A percentile compares a stretch with the other conserved stretches of the same genome.
Conservation (phyloP, 2,888 invertebrate genomes). For the Watsonalla binaria region DNA sequence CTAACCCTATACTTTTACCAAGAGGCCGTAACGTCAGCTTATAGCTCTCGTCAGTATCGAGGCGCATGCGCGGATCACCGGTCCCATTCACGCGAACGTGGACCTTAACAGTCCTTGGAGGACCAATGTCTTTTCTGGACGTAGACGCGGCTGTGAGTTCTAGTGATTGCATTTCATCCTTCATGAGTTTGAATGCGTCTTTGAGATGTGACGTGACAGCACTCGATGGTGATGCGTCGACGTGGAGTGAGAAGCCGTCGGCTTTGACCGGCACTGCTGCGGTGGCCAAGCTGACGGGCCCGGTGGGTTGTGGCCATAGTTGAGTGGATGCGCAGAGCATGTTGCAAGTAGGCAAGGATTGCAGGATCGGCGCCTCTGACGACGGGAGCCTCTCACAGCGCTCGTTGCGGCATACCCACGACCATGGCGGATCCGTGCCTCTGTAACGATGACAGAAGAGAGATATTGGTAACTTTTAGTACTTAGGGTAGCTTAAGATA, state of each 20-base stretch:
- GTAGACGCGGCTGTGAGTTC: slow-evolving; percentile 50
- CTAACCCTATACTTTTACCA: slow-evolving; percentile 55
- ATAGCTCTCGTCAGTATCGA: slow-evolving; percentile 87
- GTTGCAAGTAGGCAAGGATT: slow-evolving; percentile 85
- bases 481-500: no score
- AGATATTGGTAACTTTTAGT: no score
- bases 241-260: slow-evolving; percentile 69
- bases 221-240: slow-evolving; percentile 50
- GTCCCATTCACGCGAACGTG: slow-evolving; percentile 76
- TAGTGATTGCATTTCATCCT: slow-evolving; percentile 67
- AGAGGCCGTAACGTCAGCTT: slow-evolving; percentile 78
- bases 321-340: slow-evolving; percentile 87
- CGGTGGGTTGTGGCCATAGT: slow-evolving; percentile 90
- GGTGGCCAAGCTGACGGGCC: slow-evolving; percentile 82
- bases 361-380: slow-evolving; percentile 60
- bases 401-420: slow-evolving; percentile 85
- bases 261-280: slow-evolving; percentile 80
- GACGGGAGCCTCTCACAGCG: slow-evolving; percentile 81
- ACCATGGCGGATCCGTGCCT: slow-evolving; percentile 81
- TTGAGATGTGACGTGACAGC: slow-evolving; percentile 58
- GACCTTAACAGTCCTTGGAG: slow-evolving; percentile 62
- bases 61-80: slow-evolving; percentile 76
- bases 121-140: slow-evolving; percentile 41
- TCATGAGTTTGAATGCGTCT: slow-evolving; percentile 74
- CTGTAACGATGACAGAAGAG: slow-evolving; percentile 43